A percentile compares a stretch with the other conserved stretches of the same genome.
These are phyloP conservation scores for Pseudococcus viburni DNA, from an alignment of 2,888 invertebrate genomes.

Conservation along the genomic window DNA sequence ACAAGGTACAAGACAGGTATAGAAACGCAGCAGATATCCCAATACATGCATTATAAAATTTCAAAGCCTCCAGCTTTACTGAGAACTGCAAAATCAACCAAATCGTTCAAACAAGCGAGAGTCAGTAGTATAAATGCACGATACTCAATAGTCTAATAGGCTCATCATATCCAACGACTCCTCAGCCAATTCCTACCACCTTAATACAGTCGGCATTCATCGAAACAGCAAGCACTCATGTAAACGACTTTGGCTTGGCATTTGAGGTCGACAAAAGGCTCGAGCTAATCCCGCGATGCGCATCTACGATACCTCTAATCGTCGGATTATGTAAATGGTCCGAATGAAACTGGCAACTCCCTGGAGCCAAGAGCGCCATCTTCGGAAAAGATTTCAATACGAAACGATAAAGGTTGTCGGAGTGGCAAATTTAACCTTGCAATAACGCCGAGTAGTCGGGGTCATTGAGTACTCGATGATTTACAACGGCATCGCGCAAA, in stretches of 20 bases:
- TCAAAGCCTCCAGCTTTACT: too few species aligned
- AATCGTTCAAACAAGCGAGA: background rate
- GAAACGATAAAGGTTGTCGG: constrained; percentile 1
- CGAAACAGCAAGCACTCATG: background rate
- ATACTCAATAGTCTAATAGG: background rate
- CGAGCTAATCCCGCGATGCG: constrained; percentile 7
- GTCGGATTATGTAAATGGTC: constrained; percentile 20
- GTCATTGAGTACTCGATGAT: constrained; percentile 15
- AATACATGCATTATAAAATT: too few species aligned
- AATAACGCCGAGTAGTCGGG: constrained; percentile 30
- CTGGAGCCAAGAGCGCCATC: constrained; percentile 1
- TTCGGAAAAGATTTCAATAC: constrained; percentile 34
- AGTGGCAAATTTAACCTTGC: background rate
- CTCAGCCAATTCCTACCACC: background rate
- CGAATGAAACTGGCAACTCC: background rate
- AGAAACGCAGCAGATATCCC: too few species aligned
- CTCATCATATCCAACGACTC: constrained; percentile 5
- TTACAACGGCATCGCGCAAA: background rate
- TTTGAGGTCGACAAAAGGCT: constrained; percentile 17
- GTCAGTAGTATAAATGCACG: background rate
- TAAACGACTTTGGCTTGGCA: background rate
- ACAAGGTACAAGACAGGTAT: too few species aligned
- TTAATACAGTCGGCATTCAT: background rate
- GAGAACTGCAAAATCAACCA: background rate
- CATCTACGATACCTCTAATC: constrained; percentile 19